Evolutionary conservation across 2,888 invertebrate species (phyloP).

Genomic region (Trilocha varians): DNA sequence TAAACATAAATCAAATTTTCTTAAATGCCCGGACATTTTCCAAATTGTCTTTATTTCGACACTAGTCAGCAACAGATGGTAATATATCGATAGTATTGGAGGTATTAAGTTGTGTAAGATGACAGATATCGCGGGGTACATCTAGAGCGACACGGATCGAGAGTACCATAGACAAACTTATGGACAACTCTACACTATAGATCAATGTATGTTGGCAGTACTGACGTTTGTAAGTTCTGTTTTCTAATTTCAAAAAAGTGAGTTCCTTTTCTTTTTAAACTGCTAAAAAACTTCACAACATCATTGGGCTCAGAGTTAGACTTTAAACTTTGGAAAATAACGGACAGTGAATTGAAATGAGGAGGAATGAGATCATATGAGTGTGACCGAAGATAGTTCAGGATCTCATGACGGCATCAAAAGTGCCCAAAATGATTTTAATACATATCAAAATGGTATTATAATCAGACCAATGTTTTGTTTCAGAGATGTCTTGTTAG

Average conservation of each 20-base stretch:
- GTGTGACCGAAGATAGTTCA: too few relatives aligned
- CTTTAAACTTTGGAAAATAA: too few relatives aligned
- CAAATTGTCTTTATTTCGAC: slow-evolving; percentile 5
- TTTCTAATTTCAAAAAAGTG: neutral
- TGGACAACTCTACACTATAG: slow-evolving; percentile 14
- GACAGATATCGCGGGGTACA: slow-evolving; percentile 28
- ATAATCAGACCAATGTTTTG: too few relatives aligned
- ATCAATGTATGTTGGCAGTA: neutral
- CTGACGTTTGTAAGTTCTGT: neutral
- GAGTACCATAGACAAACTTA: slow-evolving; percentile 16
- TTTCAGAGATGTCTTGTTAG: too few relatives aligned
- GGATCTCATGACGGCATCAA: too few relatives aligned
- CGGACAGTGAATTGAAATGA: too few relatives aligned
- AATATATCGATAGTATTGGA: slow-evolving; percentile 47
- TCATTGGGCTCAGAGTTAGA: too few relatives aligned
- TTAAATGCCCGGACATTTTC: slow-evolving; percentile 6
- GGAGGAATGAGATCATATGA: too few relatives aligned
- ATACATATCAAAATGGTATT: too few relatives aligned
- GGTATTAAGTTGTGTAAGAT: slow-evolving; percentile 64
- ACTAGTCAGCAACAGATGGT: slow-evolving; percentile 28
- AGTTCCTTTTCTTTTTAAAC: too few relatives aligned
- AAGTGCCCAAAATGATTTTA: too few relatives aligned
- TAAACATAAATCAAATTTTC: neutral
- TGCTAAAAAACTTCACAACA: too few relatives aligned
- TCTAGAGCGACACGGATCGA: slow-evolving; percentile 21